Conservation (phyloP, 2,113 vertebrate species). For the human (Homo sapiens) region DNA sequence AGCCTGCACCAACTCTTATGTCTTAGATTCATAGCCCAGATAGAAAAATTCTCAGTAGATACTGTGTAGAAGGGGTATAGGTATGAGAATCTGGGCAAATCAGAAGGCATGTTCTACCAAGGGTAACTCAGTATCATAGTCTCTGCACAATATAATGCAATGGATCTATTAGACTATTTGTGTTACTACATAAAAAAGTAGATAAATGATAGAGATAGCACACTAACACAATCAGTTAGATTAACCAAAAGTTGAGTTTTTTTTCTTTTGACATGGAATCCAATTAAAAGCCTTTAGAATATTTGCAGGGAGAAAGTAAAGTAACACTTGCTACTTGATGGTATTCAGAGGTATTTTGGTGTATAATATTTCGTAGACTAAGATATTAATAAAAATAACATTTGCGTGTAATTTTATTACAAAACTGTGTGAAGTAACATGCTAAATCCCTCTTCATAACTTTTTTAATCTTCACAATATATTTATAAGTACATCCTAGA, state of each 20-base stretch:
- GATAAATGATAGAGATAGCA: background rate
- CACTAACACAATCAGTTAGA: background rate
- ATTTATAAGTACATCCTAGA: background rate
- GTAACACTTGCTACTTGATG: background rate
- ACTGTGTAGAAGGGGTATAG: background rate
- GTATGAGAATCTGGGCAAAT: background rate
- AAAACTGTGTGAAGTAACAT: background rate
- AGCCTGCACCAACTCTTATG: background rate
- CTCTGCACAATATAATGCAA: background rate
- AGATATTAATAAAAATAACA: conserved; percentile 29
- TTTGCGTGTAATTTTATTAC: background rate
- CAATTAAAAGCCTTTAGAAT: background rate
- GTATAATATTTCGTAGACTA: background rate
- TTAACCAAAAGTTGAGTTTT: background rate
- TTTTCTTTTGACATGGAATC: background rate
- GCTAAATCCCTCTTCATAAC: background rate
- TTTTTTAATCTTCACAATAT: background rate
- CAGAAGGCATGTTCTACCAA: background rate
- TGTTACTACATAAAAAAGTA: background rate
- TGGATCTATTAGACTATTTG: background rate
- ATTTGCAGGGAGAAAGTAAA: background rate
- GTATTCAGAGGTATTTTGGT: background rate
- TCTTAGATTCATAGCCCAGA: background rate
- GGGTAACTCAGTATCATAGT: background rate
- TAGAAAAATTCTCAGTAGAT: background rate